Base-by-base conservation (phyloP, 2,797 vertebrate genomes). In the Notoglanidium macrostoma region DNA sequence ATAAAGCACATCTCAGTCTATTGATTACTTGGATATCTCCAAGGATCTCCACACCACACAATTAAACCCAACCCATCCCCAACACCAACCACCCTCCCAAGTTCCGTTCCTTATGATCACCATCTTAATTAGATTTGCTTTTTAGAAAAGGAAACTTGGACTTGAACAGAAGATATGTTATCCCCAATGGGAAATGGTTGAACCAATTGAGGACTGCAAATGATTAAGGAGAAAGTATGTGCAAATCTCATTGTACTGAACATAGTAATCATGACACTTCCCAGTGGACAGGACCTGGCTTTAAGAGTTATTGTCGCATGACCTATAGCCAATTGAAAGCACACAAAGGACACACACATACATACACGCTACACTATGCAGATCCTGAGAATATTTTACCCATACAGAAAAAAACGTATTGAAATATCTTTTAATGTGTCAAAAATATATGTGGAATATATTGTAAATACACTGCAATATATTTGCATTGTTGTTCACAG, bases 11-110 rank as follows among this genome's bases (percentile, higher is more conserved):
- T 79, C 85, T 54, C 23, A 10, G 51, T 7, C 72, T 83, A 86
- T 83, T 77, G 85, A 88, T 88, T 86, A 78, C 21, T 1, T 7
- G 51, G 61, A 86, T 57, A 73, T 88, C 88, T 88, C 88, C 29
- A 54, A 83, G 88, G 63, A 63, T 78, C 70, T 68, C 35, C n/a
- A 54, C 40, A 67, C 51, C 54, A 78, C 63, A 61, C 57, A 83
- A 85, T 88, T 88, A 81, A 19, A 70, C 49, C 51, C 76, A 63
- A 79, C 51, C 17, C 46, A 3, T 6, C n/a, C 11, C 5, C 17
- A 49, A 49, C 46, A 49, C 46, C 19, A 0, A 1, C 32, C 54
- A 12, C 74, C 46, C 61, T 49, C 55, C 59, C 68, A 40, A 32
- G 68, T 54, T 54, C 12, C 1, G 15, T 19, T 54, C 63, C 84